These are phyloP conservation scores for Macheiramphus alcinus DNA, from an alignment of 2,113 vertebrate species.

Conservation along the genomic window DNA sequence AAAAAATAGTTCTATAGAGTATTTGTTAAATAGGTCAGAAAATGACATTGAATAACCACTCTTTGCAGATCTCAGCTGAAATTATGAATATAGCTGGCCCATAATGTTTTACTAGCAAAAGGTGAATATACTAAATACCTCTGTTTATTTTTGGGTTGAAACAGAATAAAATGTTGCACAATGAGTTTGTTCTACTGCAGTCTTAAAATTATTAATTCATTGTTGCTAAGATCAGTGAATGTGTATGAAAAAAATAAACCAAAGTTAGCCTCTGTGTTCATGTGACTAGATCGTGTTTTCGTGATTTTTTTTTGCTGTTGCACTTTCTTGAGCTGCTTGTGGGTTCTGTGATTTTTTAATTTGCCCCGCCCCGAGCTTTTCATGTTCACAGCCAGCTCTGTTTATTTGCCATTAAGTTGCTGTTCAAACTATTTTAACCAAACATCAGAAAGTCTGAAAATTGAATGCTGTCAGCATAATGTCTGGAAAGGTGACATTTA, in stretches of 20 bases:
- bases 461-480: not conserved
- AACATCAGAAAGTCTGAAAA: not conserved
- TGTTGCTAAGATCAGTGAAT: not conserved
- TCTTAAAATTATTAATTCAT: not conserved
- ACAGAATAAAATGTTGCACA: not conserved
- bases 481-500: not conserved
- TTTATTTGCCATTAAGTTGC: conserved; percentile 50
- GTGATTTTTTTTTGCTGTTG: conserved; percentile 2
- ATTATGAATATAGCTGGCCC: not conserved
- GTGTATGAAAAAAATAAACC: not conserved
- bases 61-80: not conserved
- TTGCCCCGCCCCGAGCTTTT: not conserved
- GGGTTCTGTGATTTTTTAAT: not conserved
- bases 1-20: not conserved
- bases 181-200: not conserved
- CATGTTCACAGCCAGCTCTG: not conserved
- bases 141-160: not conserved
- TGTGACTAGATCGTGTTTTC: not conserved
- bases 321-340: conserved; percentile 18
- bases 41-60: not conserved
- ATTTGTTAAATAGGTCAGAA: not conserved
- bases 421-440: conserved; percentile 23
- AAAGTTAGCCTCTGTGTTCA: not conserved
- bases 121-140: not conserved
- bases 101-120: not conserved